These are phyloP conservation scores for Alosa alosa DNA, from an alignment of 2,113 vertebrate genomes.

Conservation along the genomic window DNA sequence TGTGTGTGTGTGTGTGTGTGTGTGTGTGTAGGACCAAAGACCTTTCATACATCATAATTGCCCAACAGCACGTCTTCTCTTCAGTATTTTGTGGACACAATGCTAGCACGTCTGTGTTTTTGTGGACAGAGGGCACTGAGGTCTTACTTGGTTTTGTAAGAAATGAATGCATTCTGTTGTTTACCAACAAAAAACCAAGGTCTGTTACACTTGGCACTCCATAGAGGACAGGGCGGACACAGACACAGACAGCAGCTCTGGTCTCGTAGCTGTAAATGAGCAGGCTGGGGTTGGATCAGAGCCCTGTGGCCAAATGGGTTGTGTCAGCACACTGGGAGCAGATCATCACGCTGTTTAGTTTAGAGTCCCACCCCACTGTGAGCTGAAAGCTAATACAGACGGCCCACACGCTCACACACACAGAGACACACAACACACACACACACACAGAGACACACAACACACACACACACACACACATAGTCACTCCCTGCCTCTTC, in stretches of 20 bases:
- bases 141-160: background rate
- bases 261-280: background rate
- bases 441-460: slow-evolving; percentile 6
- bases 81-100: background rate
- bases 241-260: background rate
- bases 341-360: slow-evolving; percentile 45
- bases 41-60: too few species aligned
- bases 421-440: background rate
- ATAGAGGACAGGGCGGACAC: background rate
- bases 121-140: background rate
- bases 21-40: too few species aligned
- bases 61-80: too few species aligned
- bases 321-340: slow-evolving; percentile 41
- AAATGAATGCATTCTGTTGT: background rate
- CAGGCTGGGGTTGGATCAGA: background rate
- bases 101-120: background rate
- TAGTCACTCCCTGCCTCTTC: background rate
- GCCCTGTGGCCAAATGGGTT: slow-evolving; percentile 37
- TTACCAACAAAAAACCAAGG: background rate
- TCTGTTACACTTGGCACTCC: background rate
- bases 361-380: slow-evolving; percentile 33
- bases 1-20: too few species aligned
- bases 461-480: slow-evolving; percentile 13
- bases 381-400: slow-evolving; percentile 33
- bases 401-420: slow-evolving; percentile 2